A percentile compares a stretch with the other conserved stretches of the same genome.
phyloP scores from a whole-genome alignment of 2,797 vertebrate genomes.

The Centroberyx gerrardi region DNA sequence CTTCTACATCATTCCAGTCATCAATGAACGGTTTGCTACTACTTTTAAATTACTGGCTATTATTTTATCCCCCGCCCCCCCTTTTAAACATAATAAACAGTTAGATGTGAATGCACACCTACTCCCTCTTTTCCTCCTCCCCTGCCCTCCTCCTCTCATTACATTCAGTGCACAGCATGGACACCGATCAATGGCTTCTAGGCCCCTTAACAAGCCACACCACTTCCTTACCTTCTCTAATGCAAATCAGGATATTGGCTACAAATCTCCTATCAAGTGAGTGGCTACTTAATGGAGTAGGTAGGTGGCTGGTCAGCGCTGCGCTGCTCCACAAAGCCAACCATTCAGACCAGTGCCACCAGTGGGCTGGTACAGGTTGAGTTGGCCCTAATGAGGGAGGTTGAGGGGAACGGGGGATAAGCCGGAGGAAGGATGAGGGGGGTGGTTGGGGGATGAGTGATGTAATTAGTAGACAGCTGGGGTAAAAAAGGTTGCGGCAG shows the following conservation, averaged over 20 bases:
- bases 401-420: constrained; percentile 43
- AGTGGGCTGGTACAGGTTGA: constrained; percentile 51
- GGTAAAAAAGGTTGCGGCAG: constrained; percentile 57
- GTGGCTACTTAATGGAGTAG: constrained; percentile 82
- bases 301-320: constrained; percentile 42
- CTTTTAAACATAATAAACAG: constrained; percentile 14
- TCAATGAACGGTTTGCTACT: constrained; percentile 4
- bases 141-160: constrained; percentile 65
- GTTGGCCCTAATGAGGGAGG: constrained; percentile 44
- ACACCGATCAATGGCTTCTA: constrained; percentile 80
- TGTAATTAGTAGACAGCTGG: constrained; percentile 76
- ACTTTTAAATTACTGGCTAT: background rate
- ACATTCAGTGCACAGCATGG: constrained; percentile 75
- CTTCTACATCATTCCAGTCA: constrained; percentile 3
- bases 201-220: constrained; percentile 80
- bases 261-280: constrained; percentile 83
- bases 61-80: no score
- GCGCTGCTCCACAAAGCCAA: constrained; percentile 55
- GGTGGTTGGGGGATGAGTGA: constrained; percentile 63
- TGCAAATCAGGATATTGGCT: constrained; percentile 85
- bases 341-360: constrained; percentile 42
- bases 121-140: constrained; percentile 29
- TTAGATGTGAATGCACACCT: constrained; percentile 27
- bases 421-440: constrained; percentile 52
- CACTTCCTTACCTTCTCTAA: constrained; percentile 82